Conservation (phyloP, 1,140 invertebrate species). For the Psix sp. region DNA sequence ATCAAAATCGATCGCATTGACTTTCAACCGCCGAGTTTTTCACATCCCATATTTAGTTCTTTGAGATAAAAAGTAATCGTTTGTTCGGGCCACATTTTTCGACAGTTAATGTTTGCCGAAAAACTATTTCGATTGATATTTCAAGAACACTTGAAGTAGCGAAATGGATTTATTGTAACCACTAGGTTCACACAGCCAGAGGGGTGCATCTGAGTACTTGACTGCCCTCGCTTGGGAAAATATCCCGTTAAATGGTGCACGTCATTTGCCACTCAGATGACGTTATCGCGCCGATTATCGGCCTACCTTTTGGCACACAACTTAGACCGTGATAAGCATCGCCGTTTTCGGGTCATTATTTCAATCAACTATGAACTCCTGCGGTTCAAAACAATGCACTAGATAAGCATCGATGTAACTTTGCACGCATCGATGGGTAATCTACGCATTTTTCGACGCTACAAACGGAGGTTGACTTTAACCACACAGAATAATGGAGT, state of each 20-base stretch:
- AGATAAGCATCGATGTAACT: slow-evolving; percentile 39
- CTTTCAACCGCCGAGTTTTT: no score
- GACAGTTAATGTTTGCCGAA: slow-evolving; percentile 11
- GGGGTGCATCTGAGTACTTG: slow-evolving; percentile 53
- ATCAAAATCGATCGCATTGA: no score
- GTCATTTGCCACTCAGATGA: slow-evolving; percentile 24
- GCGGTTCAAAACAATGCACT: slow-evolving; percentile 42
- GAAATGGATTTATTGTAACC: slow-evolving; percentile 68
- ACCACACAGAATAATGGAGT: slow-evolving; percentile 15
- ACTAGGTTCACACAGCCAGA: slow-evolving; percentile 68
- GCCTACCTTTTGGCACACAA: slow-evolving; percentile 41
- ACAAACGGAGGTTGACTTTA: slow-evolving; percentile 6
- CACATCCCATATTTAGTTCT: no score
- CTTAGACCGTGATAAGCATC: slow-evolving; percentile 48
- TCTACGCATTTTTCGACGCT: slow-evolving; percentile 6
- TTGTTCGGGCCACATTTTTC: not conserved
- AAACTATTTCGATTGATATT: slow-evolving; percentile 48
- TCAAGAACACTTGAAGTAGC: slow-evolving; percentile 59
- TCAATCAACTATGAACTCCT: slow-evolving; percentile 18
- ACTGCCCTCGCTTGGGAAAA: slow-evolving; percentile 60
- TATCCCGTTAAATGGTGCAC: slow-evolving; percentile 47
- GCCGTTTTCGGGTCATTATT: slow-evolving; percentile 31
- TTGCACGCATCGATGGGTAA: slow-evolving; percentile 30
- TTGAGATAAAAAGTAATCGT: no score
- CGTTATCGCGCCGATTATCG: slow-evolving; percentile 50